Base-by-base conservation (phyloP, 1,140 invertebrate genomes). In the Oscheius sp. region DNA sequence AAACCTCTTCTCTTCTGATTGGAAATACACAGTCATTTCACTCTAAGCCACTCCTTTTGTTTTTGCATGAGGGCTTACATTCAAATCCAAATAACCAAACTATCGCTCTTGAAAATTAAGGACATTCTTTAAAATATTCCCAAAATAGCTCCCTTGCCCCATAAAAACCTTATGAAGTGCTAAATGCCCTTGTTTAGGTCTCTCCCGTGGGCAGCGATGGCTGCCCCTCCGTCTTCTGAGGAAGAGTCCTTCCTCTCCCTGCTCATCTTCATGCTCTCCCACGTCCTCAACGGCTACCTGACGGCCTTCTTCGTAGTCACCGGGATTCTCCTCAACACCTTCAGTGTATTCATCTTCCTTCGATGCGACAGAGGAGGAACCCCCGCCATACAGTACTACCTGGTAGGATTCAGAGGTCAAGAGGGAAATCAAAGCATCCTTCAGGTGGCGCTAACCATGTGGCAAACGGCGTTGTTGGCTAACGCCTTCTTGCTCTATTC, bases 401-500 rank as follows among this genome's bases (percentile, higher is more conserved):
- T 82, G 77, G 80, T 82, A 52, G 64, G 74, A 2, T 71, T 20
- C n/a, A 23, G 31, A 18, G n/a, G 28, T 34, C 29, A 13, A 18
- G 32, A 70, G 13, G 18, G n/a, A 32, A 70, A 70, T 20, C 61
- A 59, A 13, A 13, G 61, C 31, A 7, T 32, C 18, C 69, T 79
- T 23, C 46, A 80, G 79, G 76, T 80, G 28, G 78, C 81, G 0
- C 75, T 82, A 46, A 80, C 82, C 13, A 32, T 71, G 58, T 82
- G 81, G 81, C 81, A 82, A 64, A 78, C 81, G 35, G 78, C 80
- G 20, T 70, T 84, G 18, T 66, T 82, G 18, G 70, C 52, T 46
- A 83, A 83, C 63, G 81, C 81, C 32, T 82, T 82, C 63, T 59
- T 82, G 10, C 75, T 82, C 0, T 82, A 82, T 72, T 84, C 81